A percentile compares a stretch with the other conserved stretches of the same genome.
These are phyloP conservation scores for Patiria miniata DNA, from an alignment of 35 echinoderm and acorn worm species.

Conservation along the genomic window DNA sequence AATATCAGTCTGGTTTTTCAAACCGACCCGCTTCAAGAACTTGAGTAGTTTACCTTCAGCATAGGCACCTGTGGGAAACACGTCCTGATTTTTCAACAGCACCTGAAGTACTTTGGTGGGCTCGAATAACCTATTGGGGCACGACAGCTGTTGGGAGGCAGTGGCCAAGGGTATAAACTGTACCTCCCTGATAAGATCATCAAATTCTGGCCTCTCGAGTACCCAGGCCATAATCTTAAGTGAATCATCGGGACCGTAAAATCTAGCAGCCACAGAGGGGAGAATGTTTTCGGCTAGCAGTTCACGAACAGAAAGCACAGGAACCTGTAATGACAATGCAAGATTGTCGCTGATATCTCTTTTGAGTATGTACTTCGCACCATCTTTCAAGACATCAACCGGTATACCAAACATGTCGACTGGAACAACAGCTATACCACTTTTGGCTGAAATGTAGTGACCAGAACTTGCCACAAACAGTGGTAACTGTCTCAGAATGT, in stretches of 20 bases:
- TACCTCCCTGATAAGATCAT: background rate
- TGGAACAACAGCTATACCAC: background rate
- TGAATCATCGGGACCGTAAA: background rate
- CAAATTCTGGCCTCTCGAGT: background rate
- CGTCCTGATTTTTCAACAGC: background rate
- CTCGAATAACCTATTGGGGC: background rate
- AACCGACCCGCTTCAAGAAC: background rate
- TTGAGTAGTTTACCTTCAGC: background rate
- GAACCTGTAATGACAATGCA: background rate
- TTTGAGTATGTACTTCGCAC: background rate
- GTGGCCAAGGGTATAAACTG: slow-evolving; percentile 6
- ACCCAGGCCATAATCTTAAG: slow-evolving; percentile 24
- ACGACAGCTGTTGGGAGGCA: background rate
- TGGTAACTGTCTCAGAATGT: background rate
- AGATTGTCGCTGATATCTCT: background rate
- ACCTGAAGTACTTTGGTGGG: background rate
- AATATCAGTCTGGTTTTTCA: background rate
- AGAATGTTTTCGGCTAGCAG: background rate
- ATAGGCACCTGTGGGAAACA: slow-evolving; percentile 14
- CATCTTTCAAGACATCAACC: background rate
- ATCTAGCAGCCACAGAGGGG: slow-evolving; percentile 1
- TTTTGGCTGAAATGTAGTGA: background rate
- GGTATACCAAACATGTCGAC: background rate
- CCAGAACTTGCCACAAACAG: background rate
- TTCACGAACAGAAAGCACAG: background rate